These are phyloP conservation scores for Mus pahari DNA, from an alignment of 2,113 vertebrate species.

Conservation along the genomic window DNA sequence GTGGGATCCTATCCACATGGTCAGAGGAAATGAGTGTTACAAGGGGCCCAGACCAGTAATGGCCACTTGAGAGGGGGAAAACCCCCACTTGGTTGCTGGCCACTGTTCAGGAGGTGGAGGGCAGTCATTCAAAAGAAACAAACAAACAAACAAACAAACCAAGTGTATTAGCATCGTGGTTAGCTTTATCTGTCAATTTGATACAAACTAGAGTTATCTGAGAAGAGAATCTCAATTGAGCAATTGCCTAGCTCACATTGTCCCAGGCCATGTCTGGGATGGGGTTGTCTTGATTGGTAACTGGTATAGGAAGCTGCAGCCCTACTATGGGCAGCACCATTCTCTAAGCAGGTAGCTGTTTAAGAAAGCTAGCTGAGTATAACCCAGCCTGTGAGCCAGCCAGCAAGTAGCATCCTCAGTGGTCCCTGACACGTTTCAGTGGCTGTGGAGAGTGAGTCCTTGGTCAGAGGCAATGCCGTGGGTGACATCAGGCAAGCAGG, in stretches of 20 bases:
- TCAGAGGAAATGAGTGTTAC: not conserved
- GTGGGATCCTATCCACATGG: not conserved
- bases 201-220: not conserved
- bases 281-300: not conserved
- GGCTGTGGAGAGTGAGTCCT: not conserved
- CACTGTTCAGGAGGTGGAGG: not conserved
- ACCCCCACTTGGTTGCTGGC: not conserved
- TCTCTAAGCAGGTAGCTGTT: not conserved
- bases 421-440: not conserved
- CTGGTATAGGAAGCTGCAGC: not conserved
- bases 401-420: not conserved
- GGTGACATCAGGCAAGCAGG: too few species aligned
- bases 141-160: too few species aligned
- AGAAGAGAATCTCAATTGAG: not conserved
- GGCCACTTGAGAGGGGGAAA: not conserved
- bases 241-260: not conserved
- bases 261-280: too few species aligned
- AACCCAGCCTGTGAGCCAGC: not conserved
- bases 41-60: too few species aligned
- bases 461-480: not conserved
- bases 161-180: not conserved
- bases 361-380: not conserved
- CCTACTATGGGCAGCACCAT: not conserved
- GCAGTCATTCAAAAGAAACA: not conserved
- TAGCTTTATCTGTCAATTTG: not conserved